A percentile compares a stretch with the other conserved stretches of the same genome.
Evolutionary conservation across 1,140 invertebrate genomes (phyloP).

Genomic region (Aleiodes sp.): DNA sequence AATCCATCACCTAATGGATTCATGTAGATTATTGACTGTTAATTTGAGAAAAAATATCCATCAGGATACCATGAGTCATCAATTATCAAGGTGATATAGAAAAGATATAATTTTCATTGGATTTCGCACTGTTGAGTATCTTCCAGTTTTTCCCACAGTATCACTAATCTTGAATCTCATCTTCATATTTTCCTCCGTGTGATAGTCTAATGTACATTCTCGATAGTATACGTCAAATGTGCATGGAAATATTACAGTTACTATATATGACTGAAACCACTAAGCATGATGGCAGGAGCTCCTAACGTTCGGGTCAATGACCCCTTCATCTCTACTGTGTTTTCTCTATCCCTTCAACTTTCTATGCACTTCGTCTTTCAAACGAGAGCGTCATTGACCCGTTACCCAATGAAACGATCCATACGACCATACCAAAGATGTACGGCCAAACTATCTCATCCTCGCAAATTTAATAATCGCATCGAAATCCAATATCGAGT

Average conservation of each 20-base stretch:
- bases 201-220: too few species aligned
- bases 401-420: neutral
- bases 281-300: neutral
- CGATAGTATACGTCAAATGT: too few species aligned
- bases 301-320: constrained; percentile 1
- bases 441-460: neutral
- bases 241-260: neutral
- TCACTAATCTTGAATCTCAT: too few species aligned
- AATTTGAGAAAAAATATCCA: too few species aligned
- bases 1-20: constrained; percentile 33
- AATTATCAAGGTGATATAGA: too few species aligned
- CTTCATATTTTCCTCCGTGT: too few species aligned
- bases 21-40: too few species aligned
- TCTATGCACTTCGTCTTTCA: constrained; percentile 1
- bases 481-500: neutral
- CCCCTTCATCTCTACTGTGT: neutral
- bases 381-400: neutral
- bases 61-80: too few species aligned
- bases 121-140: too few species aligned
- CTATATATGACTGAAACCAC: neutral
- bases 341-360: neutral
- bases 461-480: constrained; percentile 12
- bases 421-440: neutral
- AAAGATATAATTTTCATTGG: too few species aligned
- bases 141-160: too few species aligned